phyloP scores from a whole-genome alignment of 2,888 invertebrate species.

The Xanthia togata region DNA sequence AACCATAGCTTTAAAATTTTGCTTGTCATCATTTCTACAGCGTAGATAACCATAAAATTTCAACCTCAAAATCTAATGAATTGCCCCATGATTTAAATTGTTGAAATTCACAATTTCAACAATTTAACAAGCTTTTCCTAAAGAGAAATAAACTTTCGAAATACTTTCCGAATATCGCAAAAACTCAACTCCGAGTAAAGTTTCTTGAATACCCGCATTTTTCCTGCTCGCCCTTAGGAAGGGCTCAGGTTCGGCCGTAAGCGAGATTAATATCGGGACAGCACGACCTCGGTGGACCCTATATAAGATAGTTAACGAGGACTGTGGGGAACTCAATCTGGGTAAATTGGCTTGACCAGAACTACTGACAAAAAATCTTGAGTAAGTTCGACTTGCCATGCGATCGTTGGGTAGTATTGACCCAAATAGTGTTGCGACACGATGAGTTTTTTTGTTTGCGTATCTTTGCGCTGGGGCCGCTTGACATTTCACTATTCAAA shows the following conservation, averaged over 20 bases:
- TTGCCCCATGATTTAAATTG: slow-evolving; percentile 9
- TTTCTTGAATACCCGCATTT: slow-evolving; percentile 15
- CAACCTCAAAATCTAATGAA: slow-evolving; percentile 21
- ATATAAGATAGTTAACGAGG: slow-evolving; percentile 46
- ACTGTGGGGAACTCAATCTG: slow-evolving; percentile 35
- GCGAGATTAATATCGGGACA: slow-evolving; percentile 35
- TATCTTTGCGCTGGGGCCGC: neutral
- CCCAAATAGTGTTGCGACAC: slow-evolving; percentile 18
- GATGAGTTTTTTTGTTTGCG: neutral
- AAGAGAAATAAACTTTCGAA: slow-evolving; percentile 25
- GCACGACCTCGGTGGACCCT: slow-evolving; percentile 21
- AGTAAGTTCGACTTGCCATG: slow-evolving; percentile 42
- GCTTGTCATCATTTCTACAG: neutral
- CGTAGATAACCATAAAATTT: slow-evolving; percentile 15
- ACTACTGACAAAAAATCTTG: slow-evolving; percentile 18
- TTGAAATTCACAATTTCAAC: slow-evolving; percentile 39
- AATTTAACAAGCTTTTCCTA: slow-evolving; percentile 32
- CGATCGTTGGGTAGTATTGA: slow-evolving; percentile 28
- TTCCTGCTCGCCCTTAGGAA: slow-evolving; percentile 21
- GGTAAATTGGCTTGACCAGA: slow-evolving; percentile 48
- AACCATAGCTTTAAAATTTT: neutral
- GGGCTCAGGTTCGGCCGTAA: slow-evolving; percentile 23
- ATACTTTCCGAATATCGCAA: slow-evolving; percentile 33
- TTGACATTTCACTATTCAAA: neutral
- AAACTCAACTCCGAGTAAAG: slow-evolving; percentile 12